A percentile compares a stretch with the other conserved stretches of the same genome.
Conservation (phyloP, 2,797 vertebrate species). For the Ctenosaura bakeri region DNA sequence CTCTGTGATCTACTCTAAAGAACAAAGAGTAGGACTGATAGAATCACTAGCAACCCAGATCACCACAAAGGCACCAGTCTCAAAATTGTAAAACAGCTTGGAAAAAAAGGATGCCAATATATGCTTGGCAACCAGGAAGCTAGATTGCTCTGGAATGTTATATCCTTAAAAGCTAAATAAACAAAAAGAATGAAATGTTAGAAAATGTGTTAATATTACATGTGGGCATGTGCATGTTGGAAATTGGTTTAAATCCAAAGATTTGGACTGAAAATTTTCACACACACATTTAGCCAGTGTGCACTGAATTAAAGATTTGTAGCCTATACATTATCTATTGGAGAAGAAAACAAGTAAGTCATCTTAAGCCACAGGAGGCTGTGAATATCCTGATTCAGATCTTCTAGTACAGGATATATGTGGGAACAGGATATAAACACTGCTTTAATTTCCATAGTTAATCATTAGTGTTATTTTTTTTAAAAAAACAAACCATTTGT, state of each 20-base stretch:
- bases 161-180: background rate
- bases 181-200: too few species aligned
- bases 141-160: background rate
- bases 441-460: constrained; percentile 31
- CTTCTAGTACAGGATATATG: constrained; percentile 21
- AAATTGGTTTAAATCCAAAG: background rate
- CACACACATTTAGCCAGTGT: background rate
- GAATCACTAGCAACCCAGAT: too few species aligned
- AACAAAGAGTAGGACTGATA: background rate
- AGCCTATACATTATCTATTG: constrained; percentile 15
- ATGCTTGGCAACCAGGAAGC: background rate
- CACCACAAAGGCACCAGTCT: too few species aligned
- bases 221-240: background rate
- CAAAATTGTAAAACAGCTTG: background rate
- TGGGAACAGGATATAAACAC: constrained; percentile 43
- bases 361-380: constrained; percentile 24
- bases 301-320: constrained; percentile 3
- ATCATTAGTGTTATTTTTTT: constrained; percentile 26
- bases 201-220: too few species aligned
- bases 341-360: constrained; percentile 35
- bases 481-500: background rate
- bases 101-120: background rate
- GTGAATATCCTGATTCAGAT: constrained; percentile 17
- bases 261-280: background rate
- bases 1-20: background rate